Percentiles rank a stretch among this genome's conserved stretches.
These are phyloP conservation scores for Otus scops DNA, from an alignment of 2,797 vertebrate genomes.

Conservation along the genomic window DNA sequence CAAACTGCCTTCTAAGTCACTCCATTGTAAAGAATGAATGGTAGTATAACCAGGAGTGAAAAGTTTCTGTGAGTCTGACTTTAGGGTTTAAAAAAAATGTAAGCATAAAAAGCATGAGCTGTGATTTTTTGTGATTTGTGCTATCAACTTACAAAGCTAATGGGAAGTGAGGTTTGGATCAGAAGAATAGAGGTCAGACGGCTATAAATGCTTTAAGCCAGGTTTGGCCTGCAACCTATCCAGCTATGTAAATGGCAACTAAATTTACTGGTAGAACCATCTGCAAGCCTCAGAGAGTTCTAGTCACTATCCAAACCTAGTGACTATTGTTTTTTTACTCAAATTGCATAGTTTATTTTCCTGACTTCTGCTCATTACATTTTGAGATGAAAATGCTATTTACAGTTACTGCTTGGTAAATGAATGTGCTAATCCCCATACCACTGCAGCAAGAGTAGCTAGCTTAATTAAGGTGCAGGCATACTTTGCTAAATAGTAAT, in stretches of 20 bases:
- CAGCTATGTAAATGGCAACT: not conserved
- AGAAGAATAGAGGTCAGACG: not conserved
- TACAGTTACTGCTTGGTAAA: not conserved
- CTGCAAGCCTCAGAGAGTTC: not conserved
- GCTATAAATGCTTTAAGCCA: not conserved
- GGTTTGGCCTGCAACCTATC: not conserved
- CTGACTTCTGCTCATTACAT: not conserved
- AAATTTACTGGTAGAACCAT: not conserved
- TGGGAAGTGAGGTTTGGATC: not conserved
- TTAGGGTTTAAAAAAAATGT: not conserved
- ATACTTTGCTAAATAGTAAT: not conserved
- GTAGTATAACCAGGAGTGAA: not conserved
- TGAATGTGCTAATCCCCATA: not conserved
- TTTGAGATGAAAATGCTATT: not conserved
- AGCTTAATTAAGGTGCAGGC: not conserved
- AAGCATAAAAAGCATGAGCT: not conserved
- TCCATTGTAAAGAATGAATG: not conserved
- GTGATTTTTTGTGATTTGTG: not conserved
- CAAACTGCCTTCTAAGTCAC: not conserved
- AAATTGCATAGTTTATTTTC: not conserved
- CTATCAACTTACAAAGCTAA: not conserved
- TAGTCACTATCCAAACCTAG: not conserved
- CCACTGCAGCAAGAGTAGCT: not conserved
- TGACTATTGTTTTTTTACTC: not conserved
- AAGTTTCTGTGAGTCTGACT: not conserved